These are phyloP conservation scores for Spermophilus dauricus DNA, from an alignment of 2,113 vertebrate genomes.

Conservation along the genomic window DNA sequence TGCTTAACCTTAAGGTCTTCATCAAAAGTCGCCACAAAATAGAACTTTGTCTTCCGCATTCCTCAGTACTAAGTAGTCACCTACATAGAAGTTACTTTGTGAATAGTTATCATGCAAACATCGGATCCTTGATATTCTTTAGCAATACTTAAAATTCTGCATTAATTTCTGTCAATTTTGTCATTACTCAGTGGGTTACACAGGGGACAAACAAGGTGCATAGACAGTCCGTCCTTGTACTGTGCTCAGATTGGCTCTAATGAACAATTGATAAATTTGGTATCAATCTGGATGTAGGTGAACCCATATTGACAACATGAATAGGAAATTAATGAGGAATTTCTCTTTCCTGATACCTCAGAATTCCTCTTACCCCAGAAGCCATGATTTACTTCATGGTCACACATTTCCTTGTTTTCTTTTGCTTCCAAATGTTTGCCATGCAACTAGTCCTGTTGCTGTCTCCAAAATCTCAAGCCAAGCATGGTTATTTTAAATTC, in stretches of 20 bases:
- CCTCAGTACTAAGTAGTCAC: not conserved
- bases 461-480: not conserved
- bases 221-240: not conserved
- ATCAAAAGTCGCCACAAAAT: not conserved
- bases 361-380: not conserved
- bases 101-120: not conserved
- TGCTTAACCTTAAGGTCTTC: not conserved
- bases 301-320: not conserved
- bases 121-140: not conserved
- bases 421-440: not conserved
- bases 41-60: not conserved
- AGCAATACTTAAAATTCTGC: not conserved
- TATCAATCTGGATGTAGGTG: not conserved
- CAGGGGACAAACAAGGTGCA: not conserved
- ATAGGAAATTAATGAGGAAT: not conserved
- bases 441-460: not conserved
- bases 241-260: not conserved
- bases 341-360: not conserved
- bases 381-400: not conserved
- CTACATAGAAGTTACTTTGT: not conserved
- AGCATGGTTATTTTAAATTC: not conserved
- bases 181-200: not conserved
- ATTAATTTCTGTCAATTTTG: not conserved
- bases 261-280: not conserved
- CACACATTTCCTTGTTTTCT: not conserved